Evolutionary conservation across 2,113 vertebrate species (phyloP).

Genomic region (Nothoprocta pentlandii): DNA sequence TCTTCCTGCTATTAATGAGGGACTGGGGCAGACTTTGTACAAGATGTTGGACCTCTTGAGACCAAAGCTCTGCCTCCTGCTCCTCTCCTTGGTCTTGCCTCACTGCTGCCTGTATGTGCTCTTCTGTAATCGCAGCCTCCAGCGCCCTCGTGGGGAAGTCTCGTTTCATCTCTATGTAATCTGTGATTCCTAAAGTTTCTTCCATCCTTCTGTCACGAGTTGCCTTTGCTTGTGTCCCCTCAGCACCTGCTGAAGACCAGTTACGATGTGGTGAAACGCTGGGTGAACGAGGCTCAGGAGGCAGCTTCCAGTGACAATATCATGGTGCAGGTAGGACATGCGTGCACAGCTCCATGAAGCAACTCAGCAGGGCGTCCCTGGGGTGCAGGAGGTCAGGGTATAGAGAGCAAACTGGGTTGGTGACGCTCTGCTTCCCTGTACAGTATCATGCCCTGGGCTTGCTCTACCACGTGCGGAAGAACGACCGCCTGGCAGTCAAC

Average conservation of each 20-base stretch:
- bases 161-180: background rate
- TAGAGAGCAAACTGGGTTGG: background rate
- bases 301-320: conserved; percentile 86
- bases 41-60: background rate
- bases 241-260: conserved; percentile 85
- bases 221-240: background rate
- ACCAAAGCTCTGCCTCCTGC: background rate
- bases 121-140: background rate
- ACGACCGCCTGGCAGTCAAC: conserved; percentile 83
- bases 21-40: background rate
- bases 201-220: background rate
- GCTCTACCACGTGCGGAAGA: conserved; percentile 85
- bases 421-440: background rate
- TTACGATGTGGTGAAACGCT: conserved; percentile 86
- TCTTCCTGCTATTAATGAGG: background rate
- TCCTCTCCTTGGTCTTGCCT: background rate
- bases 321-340: conserved; percentile 84
- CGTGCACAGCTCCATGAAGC: no score
- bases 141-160: background rate
- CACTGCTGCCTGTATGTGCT: background rate
- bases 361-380: background rate
- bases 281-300: conserved; percentile 87
- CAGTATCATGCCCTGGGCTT: conserved; percentile 86
- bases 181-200: background rate
- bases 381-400: background rate